A percentile compares a stretch with the other conserved stretches of the same genome.
Conservation (phyloP, 2,888 invertebrate species). For the Coleophora flavipennella region DNA sequence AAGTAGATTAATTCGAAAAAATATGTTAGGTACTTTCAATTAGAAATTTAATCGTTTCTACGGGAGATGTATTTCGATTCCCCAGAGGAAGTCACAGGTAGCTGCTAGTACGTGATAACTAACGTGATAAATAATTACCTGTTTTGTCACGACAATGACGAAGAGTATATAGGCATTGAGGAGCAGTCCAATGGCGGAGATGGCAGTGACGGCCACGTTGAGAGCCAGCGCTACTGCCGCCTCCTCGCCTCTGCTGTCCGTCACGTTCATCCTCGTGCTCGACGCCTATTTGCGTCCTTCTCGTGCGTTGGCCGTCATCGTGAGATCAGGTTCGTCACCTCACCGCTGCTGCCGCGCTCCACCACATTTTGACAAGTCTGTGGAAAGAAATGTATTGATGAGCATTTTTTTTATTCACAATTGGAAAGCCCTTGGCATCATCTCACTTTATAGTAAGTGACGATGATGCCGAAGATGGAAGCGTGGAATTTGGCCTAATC, state of each 20-base stretch:
- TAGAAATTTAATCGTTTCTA: no score
- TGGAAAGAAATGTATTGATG: not conserved
- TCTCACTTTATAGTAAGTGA: no score
- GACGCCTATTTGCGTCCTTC: conserved; percentile 30
- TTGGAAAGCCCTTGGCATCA: no score
- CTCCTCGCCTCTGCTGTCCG: conserved; percentile 54
- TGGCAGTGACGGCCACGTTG: conserved; percentile 77
- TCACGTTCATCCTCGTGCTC: conserved; percentile 60
- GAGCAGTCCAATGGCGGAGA: conserved; percentile 79
- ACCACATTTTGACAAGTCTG: conserved; percentile 38
- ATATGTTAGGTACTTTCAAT: no score
- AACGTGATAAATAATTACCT: conserved; percentile 53
- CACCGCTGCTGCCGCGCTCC: conserved; percentile 60
- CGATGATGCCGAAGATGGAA: no score
- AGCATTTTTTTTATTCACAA: no score
- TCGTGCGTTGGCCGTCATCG: conserved; percentile 25
- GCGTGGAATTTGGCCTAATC: no score
- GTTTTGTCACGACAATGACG: conserved; percentile 80
- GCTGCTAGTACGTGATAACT: no score
- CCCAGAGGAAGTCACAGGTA: no score
- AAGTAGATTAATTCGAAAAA: no score
- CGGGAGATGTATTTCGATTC: no score
- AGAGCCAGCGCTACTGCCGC: conserved; percentile 78
- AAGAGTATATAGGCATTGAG: conserved; percentile 83
- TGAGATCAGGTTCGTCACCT: conserved; percentile 43